Conservation (phyloP, 1,140 invertebrate genomes). For the Melanaphis sacchari region DNA sequence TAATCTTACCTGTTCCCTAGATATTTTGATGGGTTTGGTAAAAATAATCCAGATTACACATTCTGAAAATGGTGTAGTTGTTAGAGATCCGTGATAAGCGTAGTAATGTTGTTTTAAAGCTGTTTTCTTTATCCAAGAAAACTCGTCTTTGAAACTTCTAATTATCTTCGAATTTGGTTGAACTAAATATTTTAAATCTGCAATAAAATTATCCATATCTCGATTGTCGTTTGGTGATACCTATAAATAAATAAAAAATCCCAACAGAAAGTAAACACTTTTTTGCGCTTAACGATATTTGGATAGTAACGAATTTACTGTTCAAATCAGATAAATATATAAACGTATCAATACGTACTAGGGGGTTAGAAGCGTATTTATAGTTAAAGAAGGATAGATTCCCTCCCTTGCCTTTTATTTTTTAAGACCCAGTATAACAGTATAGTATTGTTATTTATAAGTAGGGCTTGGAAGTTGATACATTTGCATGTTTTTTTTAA, state of each 20-base stretch:
- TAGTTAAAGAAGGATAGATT: too few species aligned
- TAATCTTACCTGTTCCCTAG: constrained; percentile 27
- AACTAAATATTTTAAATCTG: neutral
- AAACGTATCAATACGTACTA: too few species aligned
- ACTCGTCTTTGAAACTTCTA: constrained; percentile 31
- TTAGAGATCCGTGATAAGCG: constrained; percentile 75
- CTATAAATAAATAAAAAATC: neutral
- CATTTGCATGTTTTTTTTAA: too few species aligned
- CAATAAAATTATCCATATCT: constrained; percentile 35
- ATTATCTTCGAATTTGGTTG: neutral
- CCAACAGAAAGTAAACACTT: too few species aligned
- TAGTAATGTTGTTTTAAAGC: constrained; percentile 65
- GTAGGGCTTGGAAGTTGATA: too few species aligned
- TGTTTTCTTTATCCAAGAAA: constrained; percentile 20
- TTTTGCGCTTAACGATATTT: too few species aligned
- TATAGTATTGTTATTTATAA: too few species aligned
- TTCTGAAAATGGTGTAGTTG: constrained; percentile 74
- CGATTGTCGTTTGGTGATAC: neutral
- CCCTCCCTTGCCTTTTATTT: too few species aligned
- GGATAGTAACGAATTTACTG: too few species aligned
- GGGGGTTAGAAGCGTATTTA: too few species aligned
- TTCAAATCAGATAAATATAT: too few species aligned
- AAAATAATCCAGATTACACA: constrained; percentile 76
- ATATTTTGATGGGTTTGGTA: constrained; percentile 50
- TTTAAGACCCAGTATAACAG: too few species aligned